A percentile compares a stretch with the other conserved stretches of the same genome.
Conservation (phyloP, 1,140 invertebrate species). For the Phthorimaea operculella region DNA sequence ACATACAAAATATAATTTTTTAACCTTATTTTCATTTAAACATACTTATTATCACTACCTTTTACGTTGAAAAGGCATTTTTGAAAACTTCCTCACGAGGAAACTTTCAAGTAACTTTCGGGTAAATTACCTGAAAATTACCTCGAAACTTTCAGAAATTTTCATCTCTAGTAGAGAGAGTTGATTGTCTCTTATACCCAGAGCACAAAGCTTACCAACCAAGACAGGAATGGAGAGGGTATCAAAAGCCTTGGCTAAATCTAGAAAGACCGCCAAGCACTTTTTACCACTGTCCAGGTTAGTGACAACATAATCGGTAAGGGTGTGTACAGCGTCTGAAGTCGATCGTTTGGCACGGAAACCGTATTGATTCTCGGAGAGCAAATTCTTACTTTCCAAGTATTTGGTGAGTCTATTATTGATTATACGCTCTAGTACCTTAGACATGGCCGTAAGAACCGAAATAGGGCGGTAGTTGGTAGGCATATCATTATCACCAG, state of each 20-base stretch:
- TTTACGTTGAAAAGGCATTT: no score
- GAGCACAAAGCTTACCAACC: neutral
- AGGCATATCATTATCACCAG: slow-evolving; percentile 2
- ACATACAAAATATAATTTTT: no score
- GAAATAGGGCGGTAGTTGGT: slow-evolving; percentile 11
- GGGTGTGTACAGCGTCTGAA: slow-evolving; percentile 6
- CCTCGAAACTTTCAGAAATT: no score
- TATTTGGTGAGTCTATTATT: slow-evolving; percentile 8
- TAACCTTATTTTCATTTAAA: no score
- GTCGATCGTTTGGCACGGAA: slow-evolving; percentile 1
- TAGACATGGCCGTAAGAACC: slow-evolving; percentile 4
- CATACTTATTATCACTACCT: no score
- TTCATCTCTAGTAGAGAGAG: no score
- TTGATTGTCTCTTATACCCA: slow-evolving; percentile 5
- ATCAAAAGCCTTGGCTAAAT: slow-evolving; percentile 13
- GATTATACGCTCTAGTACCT: slow-evolving; percentile 12
- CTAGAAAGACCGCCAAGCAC: slow-evolving; percentile 5
- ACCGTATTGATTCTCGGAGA: slow-evolving; percentile 12
- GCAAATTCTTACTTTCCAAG: slow-evolving; percentile 4
- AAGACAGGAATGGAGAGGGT: slow-evolving; percentile 6
- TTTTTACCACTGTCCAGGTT: slow-evolving; percentile 8
- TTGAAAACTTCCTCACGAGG: no score
- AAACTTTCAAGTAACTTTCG: no score
- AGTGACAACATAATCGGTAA: neutral
- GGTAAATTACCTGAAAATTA: no score